phyloP scores from a whole-genome alignment of 2,113 vertebrate species.

The Psittacara wagleri region DNA sequence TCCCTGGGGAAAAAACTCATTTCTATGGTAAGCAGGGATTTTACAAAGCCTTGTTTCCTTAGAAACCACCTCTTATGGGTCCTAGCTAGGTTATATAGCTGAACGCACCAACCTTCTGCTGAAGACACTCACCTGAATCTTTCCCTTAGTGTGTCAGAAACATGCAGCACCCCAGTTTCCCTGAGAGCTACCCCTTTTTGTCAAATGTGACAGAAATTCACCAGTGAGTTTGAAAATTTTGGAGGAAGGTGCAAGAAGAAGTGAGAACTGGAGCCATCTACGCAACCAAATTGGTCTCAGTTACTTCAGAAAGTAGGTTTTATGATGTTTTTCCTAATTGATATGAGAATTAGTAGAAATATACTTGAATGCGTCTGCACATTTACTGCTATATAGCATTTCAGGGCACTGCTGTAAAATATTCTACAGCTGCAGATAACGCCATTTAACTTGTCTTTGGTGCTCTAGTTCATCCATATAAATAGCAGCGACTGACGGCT shows the following conservation, averaged over 20 bases:
- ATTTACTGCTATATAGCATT: not conserved
- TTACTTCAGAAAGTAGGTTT: not conserved
- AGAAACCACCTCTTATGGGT: not conserved
- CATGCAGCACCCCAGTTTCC: not conserved
- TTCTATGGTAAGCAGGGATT: not conserved
- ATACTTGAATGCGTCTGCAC: not conserved
- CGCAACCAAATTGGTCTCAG: not conserved
- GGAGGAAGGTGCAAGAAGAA: not conserved
- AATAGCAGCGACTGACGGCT: not conserved
- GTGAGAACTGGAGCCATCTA: not conserved
- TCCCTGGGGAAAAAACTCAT: rapidly evolving
- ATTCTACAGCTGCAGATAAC: not conserved
- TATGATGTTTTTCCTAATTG: not conserved
- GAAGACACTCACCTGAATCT: not conserved
- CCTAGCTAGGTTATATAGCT: not conserved
- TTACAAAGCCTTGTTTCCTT: not conserved
- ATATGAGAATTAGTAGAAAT: not conserved
- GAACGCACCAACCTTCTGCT: not conserved
- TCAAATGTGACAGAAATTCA: not conserved
- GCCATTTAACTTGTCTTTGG: not conserved
- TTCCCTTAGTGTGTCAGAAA: not conserved
- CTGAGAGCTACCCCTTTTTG: not conserved
- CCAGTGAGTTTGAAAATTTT: not conserved
- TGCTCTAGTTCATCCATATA: not conserved
- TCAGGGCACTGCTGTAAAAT: not conserved